A percentile compares a stretch with the other conserved stretches of the same genome.
These are phyloP conservation scores for Drosophila kuntzei DNA, from an alignment of 2,888 invertebrate genomes.

Conservation along the genomic window DNA sequence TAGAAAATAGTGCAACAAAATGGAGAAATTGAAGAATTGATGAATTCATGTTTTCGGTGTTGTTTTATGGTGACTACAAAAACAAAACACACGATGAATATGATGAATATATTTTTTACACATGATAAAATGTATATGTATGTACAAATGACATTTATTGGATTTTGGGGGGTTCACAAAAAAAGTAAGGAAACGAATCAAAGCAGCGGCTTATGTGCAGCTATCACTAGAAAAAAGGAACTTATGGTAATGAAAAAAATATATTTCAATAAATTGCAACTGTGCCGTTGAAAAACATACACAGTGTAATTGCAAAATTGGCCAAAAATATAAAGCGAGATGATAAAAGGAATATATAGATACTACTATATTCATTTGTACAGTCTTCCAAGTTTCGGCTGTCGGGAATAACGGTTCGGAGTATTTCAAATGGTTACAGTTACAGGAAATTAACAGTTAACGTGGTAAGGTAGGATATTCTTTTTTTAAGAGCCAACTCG, in stretches of 20 bases:
- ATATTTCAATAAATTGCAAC: too few species aligned
- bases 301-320: constrained; percentile 37
- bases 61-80: constrained; percentile 4
- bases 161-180: constrained; percentile 31
- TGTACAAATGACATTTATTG: constrained; percentile 38
- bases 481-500: constrained; percentile 22
- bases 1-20: constrained; percentile 16
- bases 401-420: constrained; percentile 18
- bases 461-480: constrained; percentile 8
- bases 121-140: constrained; percentile 19
- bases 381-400: constrained; percentile 11
- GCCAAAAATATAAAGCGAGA: constrained; percentile 43
- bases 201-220: constrained; percentile 48
- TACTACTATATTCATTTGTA: neutral
- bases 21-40: constrained; percentile 22
- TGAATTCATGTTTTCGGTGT: constrained; percentile 14
- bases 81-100: constrained; percentile 17
- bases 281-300: constrained; percentile 55
- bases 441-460: constrained; percentile 1
- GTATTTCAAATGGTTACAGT: constrained; percentile 24
- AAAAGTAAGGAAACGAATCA: constrained; percentile 21
- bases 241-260: too few species aligned
- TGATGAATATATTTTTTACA: neutral
- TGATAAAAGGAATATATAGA: constrained; percentile 13
- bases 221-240: constrained; percentile 25